Evolutionary conservation across 2,888 invertebrate genomes (phyloP), one percentile per base, ranked within the genome.

Genomic region (Lepidonotus clava): DNA sequence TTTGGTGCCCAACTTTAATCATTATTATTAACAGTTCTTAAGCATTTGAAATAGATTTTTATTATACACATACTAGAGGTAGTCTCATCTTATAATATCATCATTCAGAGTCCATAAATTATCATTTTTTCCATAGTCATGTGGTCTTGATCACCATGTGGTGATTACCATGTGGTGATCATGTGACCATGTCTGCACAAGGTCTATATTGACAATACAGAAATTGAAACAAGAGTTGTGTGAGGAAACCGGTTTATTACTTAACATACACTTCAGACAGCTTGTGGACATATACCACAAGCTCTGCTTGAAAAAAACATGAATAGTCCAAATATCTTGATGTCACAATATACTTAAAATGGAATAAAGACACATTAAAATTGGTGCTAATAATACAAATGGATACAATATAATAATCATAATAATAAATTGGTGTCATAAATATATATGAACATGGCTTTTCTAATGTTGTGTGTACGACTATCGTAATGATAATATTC

Each of bases 341-440:
- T 80, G 46, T 46, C 80, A 80, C 80, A 51, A 46, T 51, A 80
- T 80, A 80, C 34, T 46, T 80, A 46, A 71, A 51, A 80, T 80
- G 80, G 51, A 51, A 46, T 46, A 41, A 80, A 41, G 80, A 80
- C 80, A 51, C 76, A 38, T 80, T 80, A 80, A 80, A 80, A 80
- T 80, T 28, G 51, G n/a, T 80, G 34, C 46, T 80, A 80, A 80
- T 80, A 46, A 80, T 80, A 80, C 21, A 80, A 80, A 80, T 80
- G 80, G 80, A 24, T 80, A 80, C 51, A 80, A 41, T 36, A 71
- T 71, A 71, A 71, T 80, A 80, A 41, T 41, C 51, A 80, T 51
- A 46, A 80, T 80, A 80, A 80, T 46, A 80, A 41, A 32, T 5
- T 51, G 32, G 46, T 80, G 41, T 80, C 80, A 80, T 80, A 80